Evolutionary conservation across 2,888 invertebrate genomes (phyloP), one percentile per base, ranked within the genome.

Genomic region (Pteria penguin): DNA sequence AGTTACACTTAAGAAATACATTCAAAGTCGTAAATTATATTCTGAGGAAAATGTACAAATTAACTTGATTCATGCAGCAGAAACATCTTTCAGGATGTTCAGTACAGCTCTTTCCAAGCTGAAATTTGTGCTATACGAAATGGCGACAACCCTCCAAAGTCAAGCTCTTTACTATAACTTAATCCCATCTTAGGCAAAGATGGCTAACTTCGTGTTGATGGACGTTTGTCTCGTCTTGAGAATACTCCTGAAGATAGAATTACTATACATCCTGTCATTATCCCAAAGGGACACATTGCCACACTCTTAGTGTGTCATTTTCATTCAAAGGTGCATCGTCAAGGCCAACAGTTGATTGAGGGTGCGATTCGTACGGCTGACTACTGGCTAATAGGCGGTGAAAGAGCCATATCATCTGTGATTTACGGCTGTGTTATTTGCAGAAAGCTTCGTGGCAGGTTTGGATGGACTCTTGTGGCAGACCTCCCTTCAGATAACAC

Each of bases 311-410:
- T 71, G 18, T 4, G 27, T 3, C 74, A 78, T 63, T 75, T 57
- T 54, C 78, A 78, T 54, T 31, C n/a, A n/a, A 18, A n/a, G 22
- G 67, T 68, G 2, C n/a, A 45, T 4, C 78, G 76, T 36, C 78
- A 78, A 31, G 75, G 76, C 27, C 11, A 76, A 24, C 67, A 60
- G 1, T 45, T 76, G 57, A 78, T 75, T n/a, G 75, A 78, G 4
- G 78, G 65, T 5, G 74, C 78, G 24, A 60, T 78, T n/a, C 18
- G 72, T 29, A 2, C 54, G 4, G 63, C 52, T 22, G 78, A 76
- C 14, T 69, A 61, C 52, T 78, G 72, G 75, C 72, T 78, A 5
- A 29, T 76, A 4, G 78, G 76, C 3, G 33, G 55, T 3, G 66
- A 72, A 32, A 45, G 75, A 2, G 14, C 33, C 18, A 33, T 76